Conservation (phyloP, 2,113 vertebrate species). For the Mugil cephalus region DNA sequence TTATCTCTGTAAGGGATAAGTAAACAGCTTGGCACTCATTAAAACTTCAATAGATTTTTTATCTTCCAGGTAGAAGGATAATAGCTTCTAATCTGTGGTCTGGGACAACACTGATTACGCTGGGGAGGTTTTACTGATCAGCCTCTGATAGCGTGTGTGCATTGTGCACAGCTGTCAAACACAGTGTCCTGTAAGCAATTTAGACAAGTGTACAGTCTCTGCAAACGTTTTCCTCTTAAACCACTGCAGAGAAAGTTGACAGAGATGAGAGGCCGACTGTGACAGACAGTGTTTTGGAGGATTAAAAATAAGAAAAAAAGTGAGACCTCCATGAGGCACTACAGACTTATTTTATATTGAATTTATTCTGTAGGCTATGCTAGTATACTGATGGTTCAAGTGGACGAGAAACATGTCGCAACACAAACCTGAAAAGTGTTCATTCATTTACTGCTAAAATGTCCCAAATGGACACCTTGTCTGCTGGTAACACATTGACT, state of each 20-base stretch:
- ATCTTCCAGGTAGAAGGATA: slow-evolving; percentile 3
- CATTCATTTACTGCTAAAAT: slow-evolving; percentile 15
- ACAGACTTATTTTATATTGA: background rate
- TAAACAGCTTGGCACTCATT: background rate
- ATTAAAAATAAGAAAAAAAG: background rate
- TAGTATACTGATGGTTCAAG: background rate
- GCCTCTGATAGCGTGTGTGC: slow-evolving; percentile 38
- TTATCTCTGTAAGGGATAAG: background rate
- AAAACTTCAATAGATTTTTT: background rate
- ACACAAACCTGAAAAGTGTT: slow-evolving; percentile 11
- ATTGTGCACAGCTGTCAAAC: slow-evolving; percentile 35
- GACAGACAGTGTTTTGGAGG: background rate
- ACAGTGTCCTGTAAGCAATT: slow-evolving; percentile 40
- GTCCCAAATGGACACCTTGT: slow-evolving; percentile 3
- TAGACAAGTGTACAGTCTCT: slow-evolving; percentile 23
- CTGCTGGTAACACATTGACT: slow-evolving; percentile 43
- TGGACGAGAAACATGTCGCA: background rate
- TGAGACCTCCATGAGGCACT: background rate
- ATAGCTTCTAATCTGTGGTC: slow-evolving; percentile 16
- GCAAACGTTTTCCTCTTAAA: background rate
- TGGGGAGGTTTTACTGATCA: slow-evolving; percentile 23
- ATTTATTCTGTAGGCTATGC: background rate
- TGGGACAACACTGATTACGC: slow-evolving; percentile 27
- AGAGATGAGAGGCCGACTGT: background rate
- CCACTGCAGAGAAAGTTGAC: slow-evolving; percentile 2